These are phyloP conservation scores for Perizoma affinitatum DNA, from an alignment of 2,888 invertebrate genomes.

Conservation along the genomic window DNA sequence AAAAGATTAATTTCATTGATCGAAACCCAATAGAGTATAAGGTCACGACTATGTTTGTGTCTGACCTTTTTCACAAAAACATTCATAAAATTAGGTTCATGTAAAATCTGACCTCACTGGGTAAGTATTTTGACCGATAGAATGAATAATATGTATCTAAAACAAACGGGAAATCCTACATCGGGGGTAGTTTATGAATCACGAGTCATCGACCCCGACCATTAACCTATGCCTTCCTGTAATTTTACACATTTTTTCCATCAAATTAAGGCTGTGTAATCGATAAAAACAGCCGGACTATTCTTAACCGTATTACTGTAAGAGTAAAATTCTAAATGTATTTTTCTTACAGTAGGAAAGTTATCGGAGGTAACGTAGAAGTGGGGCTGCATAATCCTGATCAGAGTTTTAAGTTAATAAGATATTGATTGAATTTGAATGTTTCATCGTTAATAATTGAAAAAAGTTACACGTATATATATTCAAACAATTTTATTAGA, in stretches of 20 bases:
- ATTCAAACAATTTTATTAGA: too few relatives aligned
- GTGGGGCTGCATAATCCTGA: conserved; percentile 22
- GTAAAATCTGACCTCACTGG: too few relatives aligned
- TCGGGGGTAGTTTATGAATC: conserved; percentile 68
- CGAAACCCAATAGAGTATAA: too few relatives aligned
- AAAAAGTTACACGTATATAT: too few relatives aligned
- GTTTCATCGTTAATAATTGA: too few relatives aligned
- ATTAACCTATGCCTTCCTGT: conserved; percentile 50
- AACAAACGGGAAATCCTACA: conserved; percentile 31
- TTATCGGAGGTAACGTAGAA: conserved; percentile 34
- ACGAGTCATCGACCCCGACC: conserved; percentile 62
- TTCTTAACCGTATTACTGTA: conserved; percentile 24
- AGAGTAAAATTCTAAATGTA: conserved; percentile 15
- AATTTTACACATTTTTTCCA: conserved; percentile 36
- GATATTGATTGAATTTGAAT: too few relatives aligned
- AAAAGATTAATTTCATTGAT: too few relatives aligned
- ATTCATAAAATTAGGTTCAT: too few relatives aligned
- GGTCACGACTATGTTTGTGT: too few relatives aligned
- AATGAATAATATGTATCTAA: conserved; percentile 15
- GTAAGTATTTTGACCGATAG: neutral
- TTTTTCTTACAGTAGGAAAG: conserved; percentile 15
- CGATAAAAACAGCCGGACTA: conserved; percentile 5
- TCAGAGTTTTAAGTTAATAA: conserved; percentile 13
- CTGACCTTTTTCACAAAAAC: too few relatives aligned
- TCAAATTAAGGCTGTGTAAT: conserved; percentile 31